These are phyloP conservation scores for Hapalemur alaotrensis DNA, from an alignment of 2,797 vertebrate genomes.

Conservation along the genomic window DNA sequence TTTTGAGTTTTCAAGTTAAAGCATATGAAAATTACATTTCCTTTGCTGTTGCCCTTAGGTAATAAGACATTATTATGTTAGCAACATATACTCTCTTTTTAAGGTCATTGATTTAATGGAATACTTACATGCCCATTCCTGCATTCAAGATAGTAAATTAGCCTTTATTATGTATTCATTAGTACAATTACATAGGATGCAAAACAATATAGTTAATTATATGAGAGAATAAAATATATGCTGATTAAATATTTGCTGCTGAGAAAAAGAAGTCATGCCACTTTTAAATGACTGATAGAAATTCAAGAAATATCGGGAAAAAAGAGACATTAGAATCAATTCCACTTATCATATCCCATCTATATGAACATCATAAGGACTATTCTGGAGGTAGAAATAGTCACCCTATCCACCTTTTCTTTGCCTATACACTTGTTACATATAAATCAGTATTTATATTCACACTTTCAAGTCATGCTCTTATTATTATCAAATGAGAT, in stretches of 20 bases:
- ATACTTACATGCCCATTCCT: slow-evolving; percentile 59
- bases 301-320: background rate
- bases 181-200: slow-evolving; percentile 64
- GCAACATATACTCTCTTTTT: slow-evolving; percentile 72
- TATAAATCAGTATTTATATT: background rate
- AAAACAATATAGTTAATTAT: slow-evolving; percentile 50
- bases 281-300: background rate
- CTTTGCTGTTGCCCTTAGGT: slow-evolving; percentile 60
- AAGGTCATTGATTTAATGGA: slow-evolving; percentile 78
- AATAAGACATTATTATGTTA: slow-evolving; percentile 64
- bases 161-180: slow-evolving; percentile 69
- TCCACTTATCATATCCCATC: background rate
- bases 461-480: background rate
- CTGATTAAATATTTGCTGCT: slow-evolving; percentile 3
- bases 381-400: background rate
- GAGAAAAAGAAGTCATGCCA: background rate
- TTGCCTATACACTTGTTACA: background rate
- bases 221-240: slow-evolving; percentile 34
- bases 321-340: background rate
- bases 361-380: background rate
- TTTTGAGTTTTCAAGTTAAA: slow-evolving; percentile 65
- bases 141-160: slow-evolving; percentile 74
- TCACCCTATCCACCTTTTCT: background rate
- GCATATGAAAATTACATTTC: slow-evolving; percentile 68
- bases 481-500: background rate